Evolutionary conservation across 2,888 invertebrate genomes (phyloP), one percentile per base, ranked within the genome.

Genomic region (Penaeus monodon): DNA sequence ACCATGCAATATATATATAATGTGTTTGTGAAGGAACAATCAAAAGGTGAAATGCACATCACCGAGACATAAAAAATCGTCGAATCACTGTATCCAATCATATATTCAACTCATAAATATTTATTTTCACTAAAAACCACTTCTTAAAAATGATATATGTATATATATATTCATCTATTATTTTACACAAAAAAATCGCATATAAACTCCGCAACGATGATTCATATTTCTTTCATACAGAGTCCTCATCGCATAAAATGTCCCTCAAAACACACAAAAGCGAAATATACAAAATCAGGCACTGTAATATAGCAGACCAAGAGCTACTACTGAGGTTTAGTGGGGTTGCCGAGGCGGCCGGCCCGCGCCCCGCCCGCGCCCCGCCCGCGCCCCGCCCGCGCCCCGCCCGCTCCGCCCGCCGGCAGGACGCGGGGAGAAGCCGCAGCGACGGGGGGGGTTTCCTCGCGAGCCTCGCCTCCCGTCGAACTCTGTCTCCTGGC

Each of bases 261-360:
- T 66, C 68, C 81, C 68, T n/a, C 65, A 63, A 81, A 80, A 81
- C 81, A 81, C 81, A 81, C 66, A 65, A 44, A 81, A 81, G 81
- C 80, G 65, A 81, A 81, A 68, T 81, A 29, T 81, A 81, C 81
- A 81, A 81, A 81, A 81, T 57, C 65, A 81, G 81, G 81, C 81
- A 81, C 81, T 81, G 81, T 68, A 81, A 81, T 81, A 68, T 81
- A 81, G 81, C 81, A 68, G 66, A 68, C n/a, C 38, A 57, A 66
- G 68, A 68, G 81, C 66, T 65, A 38, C 80, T 80, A 38, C 29
- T 68, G 68, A 81, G 68, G 81, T n/a, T 65, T 12, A 66, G 27
- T 65, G 68, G 66, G n/a, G 44, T 63, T 81, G 24, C 49, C 49
- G n/a, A 77, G 77, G 44, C 27, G 76, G 27, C 29, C 65, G 76